Conservation (phyloP, 2,797 vertebrate genomes). For the Odontamblyopus rebecca region DNA sequence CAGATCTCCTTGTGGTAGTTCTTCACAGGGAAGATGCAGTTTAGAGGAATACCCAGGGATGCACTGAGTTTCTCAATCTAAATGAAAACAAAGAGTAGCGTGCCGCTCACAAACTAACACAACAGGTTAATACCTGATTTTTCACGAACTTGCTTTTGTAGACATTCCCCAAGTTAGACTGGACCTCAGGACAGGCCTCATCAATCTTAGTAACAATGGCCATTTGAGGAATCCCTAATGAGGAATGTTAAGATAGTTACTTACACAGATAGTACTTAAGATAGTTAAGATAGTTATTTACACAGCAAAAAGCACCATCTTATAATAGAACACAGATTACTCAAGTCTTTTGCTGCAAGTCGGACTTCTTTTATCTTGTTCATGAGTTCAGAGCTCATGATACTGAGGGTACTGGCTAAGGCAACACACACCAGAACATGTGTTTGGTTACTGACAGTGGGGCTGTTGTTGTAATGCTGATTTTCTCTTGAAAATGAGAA, state of each 20-base stretch:
- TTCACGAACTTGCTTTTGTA: conserved; percentile 31
- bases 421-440: conserved; percentile 45
- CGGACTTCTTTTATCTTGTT: conserved; percentile 39
- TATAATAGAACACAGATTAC: neutral
- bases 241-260: neutral
- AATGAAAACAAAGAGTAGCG: neutral
- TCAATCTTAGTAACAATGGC: conserved; percentile 51
- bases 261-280: too few relatives aligned
- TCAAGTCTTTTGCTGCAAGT: conserved; percentile 30
- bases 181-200: conserved; percentile 33
- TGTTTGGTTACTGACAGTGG: conserved; percentile 13
- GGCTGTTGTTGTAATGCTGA: neutral
- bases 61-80: conserved; percentile 47
- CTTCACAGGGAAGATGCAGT: conserved; percentile 70
- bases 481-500: neutral
- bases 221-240: conserved; percentile 38
- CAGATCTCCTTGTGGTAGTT: conserved; percentile 45
- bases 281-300: neutral
- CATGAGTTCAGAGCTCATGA: neutral
- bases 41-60: conserved; percentile 58
- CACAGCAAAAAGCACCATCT: neutral
- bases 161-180: neutral
- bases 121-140: conserved; percentile 31
- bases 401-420: rapidly evolving
- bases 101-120: neutral